Base-by-base conservation (phyloP, 2,888 invertebrate species). In the Cheilosia soror region DNA sequence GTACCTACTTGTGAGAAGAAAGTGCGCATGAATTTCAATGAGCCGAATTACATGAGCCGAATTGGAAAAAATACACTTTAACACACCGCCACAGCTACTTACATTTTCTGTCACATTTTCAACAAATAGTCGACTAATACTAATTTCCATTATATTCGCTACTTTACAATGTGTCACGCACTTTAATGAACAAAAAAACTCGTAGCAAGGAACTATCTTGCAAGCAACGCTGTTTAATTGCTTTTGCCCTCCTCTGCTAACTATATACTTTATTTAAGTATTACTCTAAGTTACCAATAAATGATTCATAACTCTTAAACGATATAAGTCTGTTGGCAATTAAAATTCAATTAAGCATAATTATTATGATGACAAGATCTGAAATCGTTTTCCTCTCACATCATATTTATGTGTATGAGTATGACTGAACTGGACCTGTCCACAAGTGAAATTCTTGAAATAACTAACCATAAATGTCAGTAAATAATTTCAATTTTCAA, bases 391-490 rank as follows among this genome's bases (percentile, higher is more conserved):
- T 33, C 15, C 60, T 60, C 76, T 53, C 49, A 66, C 51, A 53
- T 77, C 33, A 66, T 29, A 47, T 57, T 13, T 42, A 27, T 27
- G 13, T 25, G 11, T n/a, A 37, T 11, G 37, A 37, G 11, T n/a
- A 37, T 11, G 37, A 37, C 37, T 37, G 2, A 3, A 37, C 37
- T 37, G 11, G 9, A 33, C 33, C 3, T 9, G 3, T 7, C 13
- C 40, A 11, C 25, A 9, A 7, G 57, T 42, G 27, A 51, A 68
- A 81, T 81, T 76, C 76, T 37, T 53, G 2, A 47, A 71, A 72
- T 71, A 66, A 58, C 31, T 71, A 11, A 5, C 77, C 71, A 71
- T 27, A 66, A 65, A 66, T 57, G 82, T 66, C 65, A 72, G 11
- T 9, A 7, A 7, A 29, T 44, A 60, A 77, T 77, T 81, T 15